These are phyloP conservation scores for Chromoteleia sp. DNA, from an alignment of 2,888 invertebrate species.

Conservation along the genomic window DNA sequence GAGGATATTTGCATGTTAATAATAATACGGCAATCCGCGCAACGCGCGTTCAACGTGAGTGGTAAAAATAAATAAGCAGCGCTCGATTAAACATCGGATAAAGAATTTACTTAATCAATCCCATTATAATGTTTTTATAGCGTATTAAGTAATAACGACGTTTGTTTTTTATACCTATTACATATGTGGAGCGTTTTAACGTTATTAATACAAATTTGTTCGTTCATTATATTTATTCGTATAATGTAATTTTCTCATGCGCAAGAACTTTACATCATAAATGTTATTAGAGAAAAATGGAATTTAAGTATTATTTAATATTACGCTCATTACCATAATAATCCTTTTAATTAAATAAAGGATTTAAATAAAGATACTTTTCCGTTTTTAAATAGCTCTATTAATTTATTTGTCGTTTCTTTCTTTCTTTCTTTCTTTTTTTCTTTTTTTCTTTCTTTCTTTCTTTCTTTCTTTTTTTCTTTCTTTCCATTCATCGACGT, in stretches of 20 bases:
- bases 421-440: neutral
- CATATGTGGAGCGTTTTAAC: neutral
- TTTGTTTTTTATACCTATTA: slow-evolving; percentile 16
- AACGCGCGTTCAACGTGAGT: too few relatives aligned
- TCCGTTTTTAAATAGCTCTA: neutral
- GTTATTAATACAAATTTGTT: slow-evolving; percentile 19
- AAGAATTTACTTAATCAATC: slow-evolving; percentile 14
- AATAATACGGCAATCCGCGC: slow-evolving; percentile 14
- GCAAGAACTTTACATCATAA: neutral
- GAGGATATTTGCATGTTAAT: slow-evolving; percentile 20
- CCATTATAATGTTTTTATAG: slow-evolving; percentile 34
- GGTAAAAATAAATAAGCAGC: slow-evolving; percentile 6
- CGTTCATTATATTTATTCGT: neutral
- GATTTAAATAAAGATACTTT: neutral
- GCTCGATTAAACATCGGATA: neutral
- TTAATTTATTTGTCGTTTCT: neutral
- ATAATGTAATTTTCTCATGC: slow-evolving; percentile 1
- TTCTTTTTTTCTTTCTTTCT: neutral
- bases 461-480: neutral
- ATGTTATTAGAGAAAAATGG: slow-evolving; percentile 3
- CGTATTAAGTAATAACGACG: slow-evolving; percentile 20
- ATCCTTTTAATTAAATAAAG: neutral
- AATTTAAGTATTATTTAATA: slow-evolving; percentile 9
- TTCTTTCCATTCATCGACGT: neutral
- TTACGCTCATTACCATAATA: slow-evolving; percentile 5